Conservation (phyloP, 1,140 invertebrate species). For the Drosophila repleta region DNA sequence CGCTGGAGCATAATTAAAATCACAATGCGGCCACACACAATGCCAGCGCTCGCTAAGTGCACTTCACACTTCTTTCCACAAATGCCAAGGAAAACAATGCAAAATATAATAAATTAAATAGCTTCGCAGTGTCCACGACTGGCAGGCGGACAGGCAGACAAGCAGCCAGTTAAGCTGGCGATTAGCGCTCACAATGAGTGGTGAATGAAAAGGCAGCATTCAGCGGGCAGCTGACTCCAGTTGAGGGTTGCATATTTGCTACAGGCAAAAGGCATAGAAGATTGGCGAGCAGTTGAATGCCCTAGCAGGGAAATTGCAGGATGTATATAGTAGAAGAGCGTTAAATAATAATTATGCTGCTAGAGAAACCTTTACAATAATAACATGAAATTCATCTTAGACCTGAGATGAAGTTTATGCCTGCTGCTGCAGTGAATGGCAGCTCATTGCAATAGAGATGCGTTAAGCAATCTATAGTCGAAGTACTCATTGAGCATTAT, state of each 20-base stretch:
- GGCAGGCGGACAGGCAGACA: constrained; percentile 2
- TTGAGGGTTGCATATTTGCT: background rate
- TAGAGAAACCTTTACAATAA: no score
- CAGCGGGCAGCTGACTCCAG: background rate
- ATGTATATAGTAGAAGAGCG: no score
- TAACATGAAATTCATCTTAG: no score
- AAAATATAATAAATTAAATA: constrained; percentile 52
- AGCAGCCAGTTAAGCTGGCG: constrained; percentile 29
- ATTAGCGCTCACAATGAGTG: constrained; percentile 27
- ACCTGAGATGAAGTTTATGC: no score
- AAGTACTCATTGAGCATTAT: no score
- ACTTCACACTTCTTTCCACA: constrained; percentile 68
- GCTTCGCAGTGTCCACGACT: constrained; percentile 1
- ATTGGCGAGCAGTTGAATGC: no score
- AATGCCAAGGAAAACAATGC: constrained; percentile 59
- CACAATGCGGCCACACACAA: constrained; percentile 71
- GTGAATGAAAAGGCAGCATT: background rate
- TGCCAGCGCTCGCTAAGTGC: constrained; percentile 54
- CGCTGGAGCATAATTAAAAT: constrained; percentile 68
- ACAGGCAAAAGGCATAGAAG: no score
- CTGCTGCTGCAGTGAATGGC: no score
- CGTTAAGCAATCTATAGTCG: no score
- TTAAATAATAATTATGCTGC: no score
- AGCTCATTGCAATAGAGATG: no score
- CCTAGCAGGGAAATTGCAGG: no score